phyloP scores from a whole-genome alignment of 2,888 invertebrate genomes.

The Idaea dimidiata region DNA sequence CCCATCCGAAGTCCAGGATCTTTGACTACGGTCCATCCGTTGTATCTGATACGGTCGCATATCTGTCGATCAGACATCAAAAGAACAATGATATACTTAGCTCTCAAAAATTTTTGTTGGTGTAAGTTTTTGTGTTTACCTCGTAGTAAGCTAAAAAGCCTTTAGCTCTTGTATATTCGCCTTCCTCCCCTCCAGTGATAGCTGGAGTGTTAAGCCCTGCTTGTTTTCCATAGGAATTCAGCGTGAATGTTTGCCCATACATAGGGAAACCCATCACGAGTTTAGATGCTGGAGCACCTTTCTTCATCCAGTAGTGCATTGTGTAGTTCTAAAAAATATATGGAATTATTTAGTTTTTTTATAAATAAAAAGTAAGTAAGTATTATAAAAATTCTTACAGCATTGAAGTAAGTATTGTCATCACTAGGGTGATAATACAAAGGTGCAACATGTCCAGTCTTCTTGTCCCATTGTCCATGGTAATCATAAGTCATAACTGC shows the following conservation, averaged over 20 bases:
- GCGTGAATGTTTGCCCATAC: constrained; percentile 92
- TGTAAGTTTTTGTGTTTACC: constrained; percentile 57
- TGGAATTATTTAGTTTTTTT: too few species aligned
- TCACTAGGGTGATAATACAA: constrained; percentile 91
- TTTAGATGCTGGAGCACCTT: constrained; percentile 90
- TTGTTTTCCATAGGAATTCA: constrained; percentile 59
- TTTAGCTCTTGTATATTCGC: constrained; percentile 91
- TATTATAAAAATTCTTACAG: constrained; percentile 80
- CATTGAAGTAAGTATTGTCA: constrained; percentile 90
- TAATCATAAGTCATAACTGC: constrained; percentile 96
- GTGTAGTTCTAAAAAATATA: constrained; percentile 86
- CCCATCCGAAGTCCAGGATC: constrained; percentile 90
- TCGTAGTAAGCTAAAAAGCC: constrained; percentile 95
- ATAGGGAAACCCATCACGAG: constrained; percentile 94
- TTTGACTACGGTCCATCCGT: constrained; percentile 90
- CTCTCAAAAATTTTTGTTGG: neutral
- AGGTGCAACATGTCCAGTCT: constrained; percentile 94
- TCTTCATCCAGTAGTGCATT: constrained; percentile 92
- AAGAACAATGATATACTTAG: neutral
- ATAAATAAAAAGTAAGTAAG: too few species aligned
- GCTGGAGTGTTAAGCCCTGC: constrained; percentile 88
- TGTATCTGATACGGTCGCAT: constrained; percentile 88
- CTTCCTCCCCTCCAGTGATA: constrained; percentile 88
- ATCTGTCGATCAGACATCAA: constrained; percentile 73
- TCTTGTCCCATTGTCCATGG: constrained; percentile 95